phyloP scores from a whole-genome alignment of 2,888 invertebrate species.

The Scrobipalpa atriplicella region DNA sequence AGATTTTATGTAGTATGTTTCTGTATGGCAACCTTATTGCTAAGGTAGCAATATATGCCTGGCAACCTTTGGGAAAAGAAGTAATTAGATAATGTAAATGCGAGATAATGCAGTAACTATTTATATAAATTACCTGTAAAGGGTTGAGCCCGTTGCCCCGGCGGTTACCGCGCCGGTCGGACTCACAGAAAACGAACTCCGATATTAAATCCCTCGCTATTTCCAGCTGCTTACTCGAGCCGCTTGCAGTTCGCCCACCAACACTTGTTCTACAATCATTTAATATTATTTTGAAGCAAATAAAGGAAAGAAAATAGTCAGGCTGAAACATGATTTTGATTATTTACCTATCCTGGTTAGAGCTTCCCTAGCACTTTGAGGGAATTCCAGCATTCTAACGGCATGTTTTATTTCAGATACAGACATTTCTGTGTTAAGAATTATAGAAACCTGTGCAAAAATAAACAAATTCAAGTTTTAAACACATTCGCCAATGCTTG shows the following conservation, averaged over 20 bases:
- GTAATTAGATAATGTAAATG: no score
- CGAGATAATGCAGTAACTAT: no score
- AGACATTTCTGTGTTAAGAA: constrained; percentile 62
- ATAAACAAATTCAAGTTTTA: neutral
- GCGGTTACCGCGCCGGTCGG: constrained; percentile 85
- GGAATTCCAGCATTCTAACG: constrained; percentile 89
- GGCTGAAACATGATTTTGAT: neutral
- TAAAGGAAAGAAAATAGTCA: neutral
- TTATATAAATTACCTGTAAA: constrained; percentile 86
- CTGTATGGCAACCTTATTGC: no score
- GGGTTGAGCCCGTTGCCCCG: constrained; percentile 77
- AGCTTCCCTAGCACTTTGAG: constrained; percentile 89
- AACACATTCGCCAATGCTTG: no score
- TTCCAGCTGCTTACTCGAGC: constrained; percentile 85
- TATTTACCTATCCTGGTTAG: constrained; percentile 86
- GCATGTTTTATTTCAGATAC: constrained; percentile 86
- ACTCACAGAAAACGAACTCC: constrained; percentile 92
- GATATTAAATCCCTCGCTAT: constrained; percentile 90
- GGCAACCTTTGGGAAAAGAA: no score
- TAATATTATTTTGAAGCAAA: neutral
- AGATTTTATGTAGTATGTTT: no score
- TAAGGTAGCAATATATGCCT: no score
- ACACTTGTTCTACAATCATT: constrained; percentile 80
- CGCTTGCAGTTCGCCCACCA: constrained; percentile 76
- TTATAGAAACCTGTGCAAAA: neutral